Percentiles rank a stretch among this genome's conserved stretches.
phyloP scores from a whole-genome alignment of 2,888 invertebrate species.

The Phaedon cochleariae region DNA sequence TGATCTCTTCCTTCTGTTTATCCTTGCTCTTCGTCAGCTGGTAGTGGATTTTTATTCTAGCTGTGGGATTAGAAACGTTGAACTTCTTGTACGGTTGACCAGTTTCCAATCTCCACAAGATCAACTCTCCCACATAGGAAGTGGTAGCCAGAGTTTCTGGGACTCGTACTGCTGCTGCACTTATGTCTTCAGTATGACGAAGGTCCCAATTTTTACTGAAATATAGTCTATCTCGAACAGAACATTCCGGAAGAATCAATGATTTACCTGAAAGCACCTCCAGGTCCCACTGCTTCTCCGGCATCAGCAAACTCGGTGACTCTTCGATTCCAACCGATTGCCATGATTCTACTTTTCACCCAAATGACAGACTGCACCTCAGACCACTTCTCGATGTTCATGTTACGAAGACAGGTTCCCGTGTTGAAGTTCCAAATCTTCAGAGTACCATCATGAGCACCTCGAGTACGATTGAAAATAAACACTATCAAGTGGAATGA shows the following conservation, averaged over 20 bases:
- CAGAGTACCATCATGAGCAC: constrained; percentile 79
- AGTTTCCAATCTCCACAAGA: constrained; percentile 85
- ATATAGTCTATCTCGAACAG: background rate
- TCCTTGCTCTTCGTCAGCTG: constrained; percentile 54
- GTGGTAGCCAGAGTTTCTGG: constrained; percentile 79
- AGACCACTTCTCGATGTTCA: constrained; percentile 62
- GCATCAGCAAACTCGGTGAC: constrained; percentile 74
- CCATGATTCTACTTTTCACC: constrained; percentile 70
- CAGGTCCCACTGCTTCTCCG: constrained; percentile 64
- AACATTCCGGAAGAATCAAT: background rate
- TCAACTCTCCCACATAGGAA: constrained; percentile 80
- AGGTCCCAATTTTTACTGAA: constrained; percentile 73
- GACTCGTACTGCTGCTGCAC: constrained; percentile 71
- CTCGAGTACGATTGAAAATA: background rate
- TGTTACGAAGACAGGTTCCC: constrained; percentile 75
- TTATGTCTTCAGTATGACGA: constrained; percentile 78
- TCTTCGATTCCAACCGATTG: constrained; percentile 80
- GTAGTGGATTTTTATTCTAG: constrained; percentile 68
- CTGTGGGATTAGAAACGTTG: constrained; percentile 66
- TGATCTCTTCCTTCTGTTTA: constrained; percentile 32
- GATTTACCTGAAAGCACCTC: constrained; percentile 52
- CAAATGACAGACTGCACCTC: constrained; percentile 66
- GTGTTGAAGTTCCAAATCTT: constrained; percentile 89
- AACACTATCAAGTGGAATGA: too few species aligned
- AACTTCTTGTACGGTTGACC: constrained; percentile 73